phyloP scores from a whole-genome alignment of 1,140 invertebrate species.

The Trichonephila clavata region DNA sequence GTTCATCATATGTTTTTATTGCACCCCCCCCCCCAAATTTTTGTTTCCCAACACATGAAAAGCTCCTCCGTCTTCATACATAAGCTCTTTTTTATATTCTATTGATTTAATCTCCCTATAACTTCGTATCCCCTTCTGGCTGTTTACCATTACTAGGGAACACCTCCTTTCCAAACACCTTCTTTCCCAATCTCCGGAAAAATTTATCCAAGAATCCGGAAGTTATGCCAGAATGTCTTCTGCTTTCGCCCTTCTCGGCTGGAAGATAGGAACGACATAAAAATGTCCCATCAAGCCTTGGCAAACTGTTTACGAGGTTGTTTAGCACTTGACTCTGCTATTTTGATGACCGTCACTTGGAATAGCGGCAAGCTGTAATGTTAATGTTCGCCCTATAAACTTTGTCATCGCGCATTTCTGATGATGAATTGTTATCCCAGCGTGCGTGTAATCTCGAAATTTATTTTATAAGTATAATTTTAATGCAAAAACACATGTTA shows the following conservation, averaged over 20 bases:
- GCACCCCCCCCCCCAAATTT: too few species aligned
- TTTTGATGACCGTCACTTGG: conserved; percentile 1
- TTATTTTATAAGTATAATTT: too few species aligned
- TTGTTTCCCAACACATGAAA: too few species aligned
- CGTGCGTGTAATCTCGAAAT: too few species aligned
- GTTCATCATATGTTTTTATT: too few species aligned
- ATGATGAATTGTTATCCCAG: too few species aligned
- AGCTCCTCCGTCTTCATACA: too few species aligned
- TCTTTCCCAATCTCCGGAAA: neutral
- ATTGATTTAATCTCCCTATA: too few species aligned
- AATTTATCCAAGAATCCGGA: neutral
- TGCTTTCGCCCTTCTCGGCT: neutral
- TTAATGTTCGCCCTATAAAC: neutral
- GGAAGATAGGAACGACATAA: conserved; percentile 7
- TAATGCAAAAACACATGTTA: too few species aligned
- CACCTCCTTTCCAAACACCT: neutral
- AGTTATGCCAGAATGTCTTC: neutral
- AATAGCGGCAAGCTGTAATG: neutral
- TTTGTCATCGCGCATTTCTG: too few species aligned
- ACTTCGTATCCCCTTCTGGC: neutral
- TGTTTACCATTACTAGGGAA: neutral
- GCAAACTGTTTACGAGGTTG: neutral
- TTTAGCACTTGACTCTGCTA: neutral
- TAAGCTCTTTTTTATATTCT: too few species aligned
- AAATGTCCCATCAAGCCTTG: neutral